Conservation (phyloP, 2,888 invertebrate species). For the Coleophora deauratella region DNA sequence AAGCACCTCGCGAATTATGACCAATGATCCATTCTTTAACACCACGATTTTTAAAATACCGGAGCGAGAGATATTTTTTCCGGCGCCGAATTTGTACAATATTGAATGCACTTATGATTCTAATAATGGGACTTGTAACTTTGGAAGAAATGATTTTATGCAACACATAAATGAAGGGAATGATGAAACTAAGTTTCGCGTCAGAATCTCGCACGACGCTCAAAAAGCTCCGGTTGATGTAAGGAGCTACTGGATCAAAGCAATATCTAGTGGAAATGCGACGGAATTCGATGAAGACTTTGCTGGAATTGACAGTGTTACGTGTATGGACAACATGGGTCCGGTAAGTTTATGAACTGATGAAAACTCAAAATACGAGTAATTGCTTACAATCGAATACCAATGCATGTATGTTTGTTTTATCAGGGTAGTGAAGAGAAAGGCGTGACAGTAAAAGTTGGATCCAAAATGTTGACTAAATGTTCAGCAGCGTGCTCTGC, state of each 20-base stretch:
- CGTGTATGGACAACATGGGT: slow-evolving; percentile 45
- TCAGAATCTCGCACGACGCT: slow-evolving; percentile 46
- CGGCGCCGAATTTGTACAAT: slow-evolving; percentile 70
- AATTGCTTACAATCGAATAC: too few relatives aligned
- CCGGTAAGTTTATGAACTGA: slow-evolving; percentile 7
- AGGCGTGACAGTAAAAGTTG: slow-evolving; percentile 38
- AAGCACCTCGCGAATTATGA: slow-evolving; percentile 68
- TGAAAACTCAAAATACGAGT: too few relatives aligned
- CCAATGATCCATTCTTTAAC: slow-evolving; percentile 72
- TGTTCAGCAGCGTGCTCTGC: slow-evolving; percentile 77
- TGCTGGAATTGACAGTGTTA: slow-evolving; percentile 37
- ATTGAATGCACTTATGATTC: slow-evolving; percentile 44
- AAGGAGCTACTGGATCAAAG: slow-evolving; percentile 45
- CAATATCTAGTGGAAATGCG: slow-evolving; percentile 34
- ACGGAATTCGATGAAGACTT: slow-evolving; percentile 37
- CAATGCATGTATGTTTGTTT: too few relatives aligned
- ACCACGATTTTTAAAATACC: slow-evolving; percentile 74
- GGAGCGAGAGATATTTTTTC: slow-evolving; percentile 74
- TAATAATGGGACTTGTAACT: slow-evolving; percentile 48
- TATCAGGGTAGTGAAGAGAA: too few relatives aligned
- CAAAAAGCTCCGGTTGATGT: slow-evolving; percentile 34
- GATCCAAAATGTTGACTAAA: slow-evolving; percentile 43
- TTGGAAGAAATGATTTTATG: slow-evolving; percentile 44
- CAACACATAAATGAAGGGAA: slow-evolving; percentile 33
- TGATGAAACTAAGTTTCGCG: slow-evolving; percentile 32